Percentiles rank a stretch among this genome's conserved stretches.
Evolutionary conservation across 2,113 vertebrate species (phyloP).

Genomic region (Theristicus caerulescens): DNA sequence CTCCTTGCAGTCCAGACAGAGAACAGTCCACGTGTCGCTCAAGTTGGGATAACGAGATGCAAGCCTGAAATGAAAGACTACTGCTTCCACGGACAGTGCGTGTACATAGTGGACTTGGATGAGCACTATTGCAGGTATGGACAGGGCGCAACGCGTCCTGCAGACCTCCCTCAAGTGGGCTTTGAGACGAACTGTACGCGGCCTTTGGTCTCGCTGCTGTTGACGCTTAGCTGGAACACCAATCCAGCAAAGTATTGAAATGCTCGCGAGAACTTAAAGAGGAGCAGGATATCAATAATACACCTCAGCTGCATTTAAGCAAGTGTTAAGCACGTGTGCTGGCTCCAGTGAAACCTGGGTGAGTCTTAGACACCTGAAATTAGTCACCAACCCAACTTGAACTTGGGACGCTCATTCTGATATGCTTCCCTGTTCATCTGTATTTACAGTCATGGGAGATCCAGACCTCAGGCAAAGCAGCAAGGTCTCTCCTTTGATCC

Average conservation of each 20-base stretch:
- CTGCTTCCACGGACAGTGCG: constrained; percentile 79
- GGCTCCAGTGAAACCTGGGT: not conserved
- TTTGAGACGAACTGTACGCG: not conserved
- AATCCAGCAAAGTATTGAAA: not conserved
- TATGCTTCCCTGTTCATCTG: not conserved
- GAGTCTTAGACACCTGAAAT: not conserved
- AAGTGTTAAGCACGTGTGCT: not conserved
- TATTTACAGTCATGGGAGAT: not conserved
- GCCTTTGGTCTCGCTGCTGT: not conserved
- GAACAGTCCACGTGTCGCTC: constrained; percentile 64
- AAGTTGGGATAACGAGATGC: constrained; percentile 66
- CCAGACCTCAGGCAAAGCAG: not conserved
- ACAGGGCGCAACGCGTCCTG: rapidly evolving
- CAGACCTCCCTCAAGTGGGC: not conserved
- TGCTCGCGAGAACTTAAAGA: not conserved
- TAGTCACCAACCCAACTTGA: not conserved
- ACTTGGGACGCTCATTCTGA: not conserved
- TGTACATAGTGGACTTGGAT: constrained; percentile 72
- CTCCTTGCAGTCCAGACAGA: constrained; percentile 70
- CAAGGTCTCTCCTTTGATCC: not conserved
- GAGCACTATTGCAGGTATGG: constrained; percentile 75
- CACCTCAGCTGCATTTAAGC: not conserved
- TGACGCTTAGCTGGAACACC: not conserved
- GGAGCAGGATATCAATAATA: rapidly evolving
- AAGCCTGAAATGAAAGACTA: constrained; percentile 72